Evolutionary conservation across 92 coral and sea anemone species (phyloP), one percentile per base, ranked within the genome.

Genomic region (Pocillopora meandrina): DNA sequence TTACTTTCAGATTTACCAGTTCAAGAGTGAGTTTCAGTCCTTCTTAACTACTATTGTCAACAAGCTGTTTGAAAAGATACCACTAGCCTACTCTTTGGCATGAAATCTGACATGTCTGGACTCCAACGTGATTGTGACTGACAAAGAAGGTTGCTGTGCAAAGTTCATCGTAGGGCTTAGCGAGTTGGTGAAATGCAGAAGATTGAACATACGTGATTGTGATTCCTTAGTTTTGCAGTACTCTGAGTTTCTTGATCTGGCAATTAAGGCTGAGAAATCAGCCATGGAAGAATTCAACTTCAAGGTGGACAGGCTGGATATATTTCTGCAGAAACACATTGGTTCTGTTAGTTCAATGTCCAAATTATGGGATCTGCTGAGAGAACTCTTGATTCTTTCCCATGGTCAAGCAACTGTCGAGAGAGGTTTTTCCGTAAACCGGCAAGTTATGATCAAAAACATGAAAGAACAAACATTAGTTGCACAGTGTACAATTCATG

Each of bases 381-480:
- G 84, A 65, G 81, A 66, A 57, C 36, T 84, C 62, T 66, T 84
- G 64, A 65, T 85, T 64, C 66, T 89, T 72, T 84, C 86, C 20
- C 89, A 89, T 84, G 92, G 92, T 63, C 90, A 89, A 75, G 62
- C 92, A 58, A 72, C 85, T 12, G 86, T 87, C 23, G 90, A 82
- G 65, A 76, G 85, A 49, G 86, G 90, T 20, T 90, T 90, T 73
- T 71, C 87, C 31, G 61, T 86, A 20, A 90, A 81, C 79, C 49
- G 65, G 9, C 82, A 86, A 90, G 81, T 86, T 33, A 84, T 78
- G 72, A 90, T 86, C 5, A 85, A 90, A 52, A 90, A 75, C 81
- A 75, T 90, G 85, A 86, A 77, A 75, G 88, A 70, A 77, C 78
- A 82, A 33, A 61, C 87, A 8, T 83, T 81, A 72, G 72, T 75